phyloP scores from a whole-genome alignment of 2,888 invertebrate species.

The Deroplatys truncata region DNA sequence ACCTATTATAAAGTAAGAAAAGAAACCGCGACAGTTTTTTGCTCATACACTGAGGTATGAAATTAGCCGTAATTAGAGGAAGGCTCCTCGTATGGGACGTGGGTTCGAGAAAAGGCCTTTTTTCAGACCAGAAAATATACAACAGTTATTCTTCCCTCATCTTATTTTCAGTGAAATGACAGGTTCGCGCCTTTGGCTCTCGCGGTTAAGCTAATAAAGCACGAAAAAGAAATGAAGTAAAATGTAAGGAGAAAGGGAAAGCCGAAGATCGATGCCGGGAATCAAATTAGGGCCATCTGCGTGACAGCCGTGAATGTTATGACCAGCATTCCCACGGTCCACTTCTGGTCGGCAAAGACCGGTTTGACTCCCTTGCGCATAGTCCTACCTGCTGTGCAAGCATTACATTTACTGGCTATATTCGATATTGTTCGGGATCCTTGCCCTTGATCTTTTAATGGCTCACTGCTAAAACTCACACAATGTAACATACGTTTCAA shows the following conservation, averaged over 20 bases:
- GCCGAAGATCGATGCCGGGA: not conserved
- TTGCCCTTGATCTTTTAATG: too few relatives aligned
- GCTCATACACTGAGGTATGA: too few relatives aligned
- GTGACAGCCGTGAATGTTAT: not conserved
- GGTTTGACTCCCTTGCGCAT: not conserved
- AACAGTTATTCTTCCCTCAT: not conserved
- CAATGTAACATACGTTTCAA: too few relatives aligned
- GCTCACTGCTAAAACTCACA: too few relatives aligned
- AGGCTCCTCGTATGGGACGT: too few relatives aligned
- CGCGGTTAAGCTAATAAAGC: not conserved
- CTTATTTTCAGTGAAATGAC: not conserved
- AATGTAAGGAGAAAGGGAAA: not conserved
- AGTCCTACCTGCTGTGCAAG: not conserved
- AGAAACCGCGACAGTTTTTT: too few relatives aligned
- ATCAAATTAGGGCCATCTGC: not conserved
- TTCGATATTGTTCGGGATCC: too few relatives aligned
- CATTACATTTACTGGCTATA: not conserved
- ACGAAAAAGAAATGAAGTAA: not conserved
- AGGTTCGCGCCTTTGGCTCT: not conserved
- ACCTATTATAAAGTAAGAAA: too few relatives aligned
- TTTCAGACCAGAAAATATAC: not conserved
- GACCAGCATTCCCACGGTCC: not conserved
- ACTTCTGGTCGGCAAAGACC: not conserved
- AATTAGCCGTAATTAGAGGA: too few relatives aligned
- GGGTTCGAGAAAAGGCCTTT: not conserved